Base-by-base conservation (phyloP, 2,888 invertebrate species). In the Lithosia quadra region DNA sequence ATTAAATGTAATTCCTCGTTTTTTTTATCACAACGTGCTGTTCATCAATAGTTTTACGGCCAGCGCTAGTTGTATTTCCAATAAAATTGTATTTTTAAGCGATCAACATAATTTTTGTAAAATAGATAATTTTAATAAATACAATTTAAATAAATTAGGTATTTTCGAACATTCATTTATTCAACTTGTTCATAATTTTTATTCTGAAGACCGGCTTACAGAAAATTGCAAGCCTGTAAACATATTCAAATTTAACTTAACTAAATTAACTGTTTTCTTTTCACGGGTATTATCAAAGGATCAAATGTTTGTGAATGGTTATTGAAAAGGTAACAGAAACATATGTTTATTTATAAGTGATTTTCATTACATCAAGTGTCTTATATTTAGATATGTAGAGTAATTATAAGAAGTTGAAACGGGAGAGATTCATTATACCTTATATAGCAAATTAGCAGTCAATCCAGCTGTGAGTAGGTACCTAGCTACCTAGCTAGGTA, bases 381-480 rank as follows among this genome's bases (percentile, higher is more conserved):
- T 85, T 85, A 90, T 67, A 84, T 82, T 86, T 87, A 91, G 88
- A 90, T 91, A 90, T 90, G 89, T 90, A 85, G 84, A 88, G 70
- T 79, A 86, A 79, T 80, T 74, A 80, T 63, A 74, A 74, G 72
- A 79, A 43, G 74, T 81, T 81, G 81, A 83, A 83, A 84, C 79
- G 84, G 81, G 84, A 84, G 82, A 36, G 57, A 24, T 43, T 39
- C 15, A 13, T 43, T 63, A 34, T 55, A 43, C 22, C 0, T 21
- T n/a, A 33, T 59, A 59, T 59, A 34, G 18, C 39, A 22, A 43
- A 49, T 60, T 63, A 53, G 55, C 55, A 53, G 49, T 55, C 34
- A 63, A 63, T n/a, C 22, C 34, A 43, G 21, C 43, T 21, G 3
- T 53, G 11, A 53, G 11, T 49, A 49, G n/a, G n/a, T n/a, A n/a